A percentile compares a stretch with the other conserved stretches of the same genome.
These are phyloP conservation scores for Melanotaenia trifasciata DNA, from an alignment of 2,797 vertebrate species.

Conservation along the genomic window DNA sequence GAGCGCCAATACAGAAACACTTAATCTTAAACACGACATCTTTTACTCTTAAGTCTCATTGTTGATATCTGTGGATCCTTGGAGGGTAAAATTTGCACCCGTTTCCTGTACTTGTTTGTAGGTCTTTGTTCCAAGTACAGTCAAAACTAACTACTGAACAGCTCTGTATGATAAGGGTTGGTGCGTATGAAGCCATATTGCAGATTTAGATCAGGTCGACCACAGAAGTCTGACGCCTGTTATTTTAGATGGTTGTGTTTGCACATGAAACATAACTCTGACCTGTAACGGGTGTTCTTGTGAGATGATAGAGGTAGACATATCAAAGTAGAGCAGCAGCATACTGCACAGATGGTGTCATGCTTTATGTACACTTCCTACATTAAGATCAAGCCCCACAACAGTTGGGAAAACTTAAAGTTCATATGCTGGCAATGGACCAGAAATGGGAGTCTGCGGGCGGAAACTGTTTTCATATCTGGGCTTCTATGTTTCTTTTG, in stretches of 20 bases:
- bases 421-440: background rate
- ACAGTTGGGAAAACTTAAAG: background rate
- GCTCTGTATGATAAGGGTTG: slow-evolving; percentile 33
- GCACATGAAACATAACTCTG: slow-evolving; percentile 38
- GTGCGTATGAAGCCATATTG: slow-evolving; percentile 20
- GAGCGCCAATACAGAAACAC: background rate
- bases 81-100: background rate
- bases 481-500: slow-evolving; percentile 4
- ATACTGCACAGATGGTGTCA: background rate
- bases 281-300: background rate
- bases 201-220: slow-evolving; percentile 43
- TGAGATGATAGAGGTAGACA: slow-evolving; percentile 17
- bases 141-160: slow-evolving; percentile 39
- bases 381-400: background rate
- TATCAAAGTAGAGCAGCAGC: slow-evolving; percentile 16
- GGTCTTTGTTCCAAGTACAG: slow-evolving; percentile 30
- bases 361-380: background rate
- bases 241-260: slow-evolving; percentile 25
- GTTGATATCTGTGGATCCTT: background rate
- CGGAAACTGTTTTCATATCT: background rate
- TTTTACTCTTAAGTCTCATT: background rate
- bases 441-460: background rate
- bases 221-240: background rate
- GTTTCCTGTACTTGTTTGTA: slow-evolving; percentile 1
- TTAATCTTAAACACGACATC: background rate